Evolutionary conservation across 1,140 invertebrate species (phyloP).

Genomic region (Scaptomyza hsui): DNA sequence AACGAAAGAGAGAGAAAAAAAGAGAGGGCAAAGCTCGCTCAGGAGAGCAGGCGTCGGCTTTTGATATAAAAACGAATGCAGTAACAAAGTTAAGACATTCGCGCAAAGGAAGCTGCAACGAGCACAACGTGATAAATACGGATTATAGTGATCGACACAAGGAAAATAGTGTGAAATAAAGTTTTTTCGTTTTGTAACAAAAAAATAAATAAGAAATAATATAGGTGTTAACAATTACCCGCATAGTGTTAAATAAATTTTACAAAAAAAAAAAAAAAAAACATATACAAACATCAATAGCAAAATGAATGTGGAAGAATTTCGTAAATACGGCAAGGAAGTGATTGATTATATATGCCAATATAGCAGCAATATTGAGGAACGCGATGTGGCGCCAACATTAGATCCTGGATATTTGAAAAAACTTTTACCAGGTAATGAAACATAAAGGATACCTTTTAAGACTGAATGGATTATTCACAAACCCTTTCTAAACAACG

Average conservation of each 20-base stretch:
- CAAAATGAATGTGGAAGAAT: conserved; percentile 92
- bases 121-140: conserved; percentile 43
- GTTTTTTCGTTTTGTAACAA: conserved; percentile 7
- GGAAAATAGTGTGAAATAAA: conserved; percentile 13
- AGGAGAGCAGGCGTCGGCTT: conserved; percentile 4
- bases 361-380: conserved; percentile 91
- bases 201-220: not conserved
- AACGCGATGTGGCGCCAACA: conserved; percentile 91
- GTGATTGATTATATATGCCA: conserved; percentile 97
- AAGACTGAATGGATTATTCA: no score
- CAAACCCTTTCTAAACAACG: not conserved
- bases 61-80: conserved; percentile 71
- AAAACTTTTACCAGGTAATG: conserved; percentile 86
- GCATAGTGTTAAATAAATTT: conserved; percentile 16
- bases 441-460: no score
- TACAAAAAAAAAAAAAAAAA: not conserved
- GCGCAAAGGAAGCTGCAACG: conserved; percentile 71
- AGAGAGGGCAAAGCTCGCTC: conserved; percentile 10
- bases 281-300: conserved; percentile 27
- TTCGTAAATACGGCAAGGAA: conserved; percentile 92
- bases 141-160: conserved; percentile 32
- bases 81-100: conserved; percentile 62
- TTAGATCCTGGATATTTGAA: conserved; percentile 94
- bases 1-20: not conserved
- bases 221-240: not conserved